These are phyloP conservation scores for Rosalia funebris DNA, from an alignment of 2,888 invertebrate species.

Conservation along the genomic window DNA sequence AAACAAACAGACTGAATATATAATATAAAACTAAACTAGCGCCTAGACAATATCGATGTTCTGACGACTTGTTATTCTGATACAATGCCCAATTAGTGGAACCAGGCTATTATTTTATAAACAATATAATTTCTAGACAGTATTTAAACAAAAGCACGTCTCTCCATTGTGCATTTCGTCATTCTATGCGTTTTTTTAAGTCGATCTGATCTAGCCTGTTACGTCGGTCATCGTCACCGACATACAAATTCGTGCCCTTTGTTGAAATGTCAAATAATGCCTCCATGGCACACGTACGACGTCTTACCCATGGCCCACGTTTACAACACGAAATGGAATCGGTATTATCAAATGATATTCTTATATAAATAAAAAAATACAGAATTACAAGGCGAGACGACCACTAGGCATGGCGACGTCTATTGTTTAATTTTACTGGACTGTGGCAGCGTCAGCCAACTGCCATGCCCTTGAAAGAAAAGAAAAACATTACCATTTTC, in stretches of 20 bases:
- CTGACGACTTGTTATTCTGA: background rate
- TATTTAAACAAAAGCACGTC: slow-evolving; percentile 16
- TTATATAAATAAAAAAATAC: slow-evolving; percentile 46
- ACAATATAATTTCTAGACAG: slow-evolving; percentile 11
- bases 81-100: slow-evolving; percentile 16
- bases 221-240: background rate
- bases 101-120: slow-evolving; percentile 5
- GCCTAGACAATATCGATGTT: background rate
- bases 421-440: slow-evolving; percentile 63
- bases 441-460: slow-evolving; percentile 62
- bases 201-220: too few species aligned
- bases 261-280: slow-evolving; percentile 6
- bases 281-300: slow-evolving; percentile 5
- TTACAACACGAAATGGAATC: slow-evolving; percentile 38
- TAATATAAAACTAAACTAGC: too few species aligned
- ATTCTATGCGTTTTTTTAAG: background rate
- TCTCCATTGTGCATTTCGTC: background rate
- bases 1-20: too few species aligned
- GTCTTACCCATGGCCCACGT: too few species aligned
- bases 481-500: slow-evolving; percentile 30
- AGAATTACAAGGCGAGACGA: slow-evolving; percentile 60
- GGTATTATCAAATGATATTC: slow-evolving; percentile 57
- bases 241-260: slow-evolving; percentile 5
- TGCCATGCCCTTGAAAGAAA: slow-evolving; percentile 49
- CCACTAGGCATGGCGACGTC: slow-evolving; percentile 59